Evolutionary conservation across 2,113 vertebrate species (phyloP).

Genomic region (Geococcyx californianus): DNA sequence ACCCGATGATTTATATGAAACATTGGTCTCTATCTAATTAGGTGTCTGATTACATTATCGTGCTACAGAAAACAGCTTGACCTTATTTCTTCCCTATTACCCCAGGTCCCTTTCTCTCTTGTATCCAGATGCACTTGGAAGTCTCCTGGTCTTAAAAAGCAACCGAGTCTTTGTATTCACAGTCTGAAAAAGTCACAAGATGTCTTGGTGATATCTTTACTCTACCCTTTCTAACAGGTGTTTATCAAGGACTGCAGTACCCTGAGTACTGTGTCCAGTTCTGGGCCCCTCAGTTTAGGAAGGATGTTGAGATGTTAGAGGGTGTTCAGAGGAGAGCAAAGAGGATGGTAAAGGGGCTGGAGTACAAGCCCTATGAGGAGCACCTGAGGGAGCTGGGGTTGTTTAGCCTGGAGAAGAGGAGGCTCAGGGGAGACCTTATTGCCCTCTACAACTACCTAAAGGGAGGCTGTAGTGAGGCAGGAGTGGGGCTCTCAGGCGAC

Average conservation of each 20-base stretch:
- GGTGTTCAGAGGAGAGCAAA: too few relatives aligned
- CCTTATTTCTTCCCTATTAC: neutral
- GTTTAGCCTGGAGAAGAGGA: too few relatives aligned
- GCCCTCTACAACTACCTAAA: too few relatives aligned
- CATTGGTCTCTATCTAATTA: neutral
- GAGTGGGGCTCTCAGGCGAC: too few relatives aligned
- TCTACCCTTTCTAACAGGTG: neutral
- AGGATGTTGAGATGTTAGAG: too few relatives aligned
- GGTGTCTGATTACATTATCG: neutral
- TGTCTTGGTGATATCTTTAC: neutral
- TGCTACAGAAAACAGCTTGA: neutral
- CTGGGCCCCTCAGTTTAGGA: too few relatives aligned
- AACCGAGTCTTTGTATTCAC: neutral
- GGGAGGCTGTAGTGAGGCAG: too few relatives aligned
- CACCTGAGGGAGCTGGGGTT: too few relatives aligned
- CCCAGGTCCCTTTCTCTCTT: neutral
- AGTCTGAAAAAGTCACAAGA: neutral
- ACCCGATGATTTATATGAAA: accelerated
- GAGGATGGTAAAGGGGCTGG: too few relatives aligned
- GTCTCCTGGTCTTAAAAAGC: neutral
- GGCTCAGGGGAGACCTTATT: too few relatives aligned
- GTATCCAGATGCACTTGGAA: neutral
- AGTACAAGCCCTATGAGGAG: too few relatives aligned
- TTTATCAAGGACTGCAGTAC: neutral
- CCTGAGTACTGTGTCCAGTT: too few relatives aligned